Conservation (phyloP, 2,888 invertebrate species). For the Eutolmus rufibarbis region DNA sequence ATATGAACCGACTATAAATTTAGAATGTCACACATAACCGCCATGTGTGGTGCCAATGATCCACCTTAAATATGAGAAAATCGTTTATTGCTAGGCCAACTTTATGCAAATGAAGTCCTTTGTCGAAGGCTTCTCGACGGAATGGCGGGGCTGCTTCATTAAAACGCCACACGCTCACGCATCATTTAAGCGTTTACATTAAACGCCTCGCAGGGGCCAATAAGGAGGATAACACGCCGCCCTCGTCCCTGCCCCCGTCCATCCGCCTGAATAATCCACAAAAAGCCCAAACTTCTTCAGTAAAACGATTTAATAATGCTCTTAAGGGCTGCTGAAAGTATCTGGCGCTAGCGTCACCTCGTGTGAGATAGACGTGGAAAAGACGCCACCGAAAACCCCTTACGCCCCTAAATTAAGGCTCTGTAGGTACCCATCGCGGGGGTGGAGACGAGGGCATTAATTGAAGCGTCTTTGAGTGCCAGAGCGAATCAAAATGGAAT, state of each 20-base stretch:
- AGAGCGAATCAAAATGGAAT: not conserved
- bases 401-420: not conserved
- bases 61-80: conserved; percentile 30
- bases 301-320: conserved; percentile 37
- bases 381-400: not conserved
- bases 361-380: not conserved
- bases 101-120: conserved; percentile 35
- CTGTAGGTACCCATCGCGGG: not conserved
- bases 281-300: conserved; percentile 35
- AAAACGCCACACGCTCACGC: conserved; percentile 14
- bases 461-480: not conserved
- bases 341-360: not conserved
- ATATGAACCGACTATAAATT: not conserved
- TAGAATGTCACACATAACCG: not conserved
- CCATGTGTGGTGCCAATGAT: not conserved
- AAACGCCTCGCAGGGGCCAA: conserved; percentile 14
- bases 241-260: not conserved
- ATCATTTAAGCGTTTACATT: conserved; percentile 19
- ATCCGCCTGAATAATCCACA: conserved; percentile 13
- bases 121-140: not conserved
- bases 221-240: not conserved
- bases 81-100: conserved; percentile 13
- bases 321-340: not conserved
- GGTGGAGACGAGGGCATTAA: not conserved
- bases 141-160: not conserved